Evolutionary conservation across 2,797 vertebrate species (phyloP), one percentile per base, ranked within the genome.

Genomic region (Bryconaethiops microstoma): DNA sequence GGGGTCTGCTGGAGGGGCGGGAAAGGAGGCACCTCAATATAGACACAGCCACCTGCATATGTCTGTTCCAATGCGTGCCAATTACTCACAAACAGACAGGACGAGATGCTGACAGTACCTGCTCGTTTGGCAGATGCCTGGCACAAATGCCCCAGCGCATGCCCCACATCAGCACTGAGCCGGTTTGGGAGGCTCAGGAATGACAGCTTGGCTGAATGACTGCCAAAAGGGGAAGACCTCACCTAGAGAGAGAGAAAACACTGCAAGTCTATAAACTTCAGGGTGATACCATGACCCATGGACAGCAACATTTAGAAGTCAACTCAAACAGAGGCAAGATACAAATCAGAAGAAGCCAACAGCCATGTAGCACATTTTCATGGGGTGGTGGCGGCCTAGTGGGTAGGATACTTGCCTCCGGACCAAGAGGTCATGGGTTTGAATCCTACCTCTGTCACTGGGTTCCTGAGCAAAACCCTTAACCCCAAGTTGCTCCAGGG

Each of bases 51-150:
- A 93, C 92, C 92, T 93, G 93, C 90, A 92, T 87, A 89, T 87
- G 88, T 92, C 91, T 92, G 87, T 88, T 92, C 84, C 83, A 88
- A 90, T 89, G 88, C 86, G 87, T 88, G 92, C 93, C 93, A 95
- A 93, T 95, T 95, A 95, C 91, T 92, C 87, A 86, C 85, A 90
- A 80, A 83, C 81, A 78, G 92, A 92, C 91, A 92, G 92, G 89
- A 86, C 89, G 89, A 82, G 84, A 23, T 50, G 62, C 76, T 86
- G 85, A 86, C 83, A 84, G 84, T 74, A 78, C 76, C 81, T 83
- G 77, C 65, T 81, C 80, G 82, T 83, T 89, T 82, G 76, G 87
- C 86, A 89, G 86, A 88, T 85, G 87, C 83, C 84, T 83, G 80
- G 81, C 85, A 81, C 72, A 40, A 77, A 84, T 80, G 78, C 84